Base-by-base conservation (phyloP, 2,888 invertebrate genomes). In the Meiosimyza decipiens region DNA sequence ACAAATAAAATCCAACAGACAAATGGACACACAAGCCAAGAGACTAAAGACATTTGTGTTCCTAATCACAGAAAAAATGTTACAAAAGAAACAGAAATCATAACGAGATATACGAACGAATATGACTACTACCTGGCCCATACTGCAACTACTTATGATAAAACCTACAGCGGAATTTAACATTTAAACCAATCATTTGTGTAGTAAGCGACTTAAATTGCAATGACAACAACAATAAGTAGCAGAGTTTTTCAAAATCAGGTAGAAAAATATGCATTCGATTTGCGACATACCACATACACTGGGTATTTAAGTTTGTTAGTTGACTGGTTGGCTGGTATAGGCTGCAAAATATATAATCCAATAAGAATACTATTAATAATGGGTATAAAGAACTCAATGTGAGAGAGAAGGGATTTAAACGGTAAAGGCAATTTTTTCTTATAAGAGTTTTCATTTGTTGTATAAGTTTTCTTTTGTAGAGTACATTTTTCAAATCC, bases 201-300 rank as follows among this genome's bases (percentile, higher is more conserved):
- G 57, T 67, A 67, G 67, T 67, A 67, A 67, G 57, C 55, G 67
- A 67, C 55, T 67, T 67, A 67, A 67, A 57, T 67, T 67, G 47
- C 18, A 47, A 28, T 12, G 28, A 22, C 28, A n/a, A 60, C 60
- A 12, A 60, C 13, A 33, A 33, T 12, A 50, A 63, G 40, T 16
- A 63, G 63, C 16, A n/a, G 28, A n/a, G 50, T 22, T 28, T n/a
- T 13, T 15, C n/a, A 11, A 57, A 15, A n/a, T 9, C 15, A 57
- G 7, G 55, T 4, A 40, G 16, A 33, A 67, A 54, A 66, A 67
- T 67, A 67, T 67, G 11, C 40, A 55, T n/a, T 49, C 40, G 67
- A 67, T 67, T 67, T 63, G 18, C 40, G 18, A 40, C 40, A 40
- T 40, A 40, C 28, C 9, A 40, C 40, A 28, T 28, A 28, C 9